Evolutionary conservation across 2,888 invertebrate species (phyloP), one percentile per base, ranked within the genome.

Genomic region (Tolmerus cingulatus): DNA sequence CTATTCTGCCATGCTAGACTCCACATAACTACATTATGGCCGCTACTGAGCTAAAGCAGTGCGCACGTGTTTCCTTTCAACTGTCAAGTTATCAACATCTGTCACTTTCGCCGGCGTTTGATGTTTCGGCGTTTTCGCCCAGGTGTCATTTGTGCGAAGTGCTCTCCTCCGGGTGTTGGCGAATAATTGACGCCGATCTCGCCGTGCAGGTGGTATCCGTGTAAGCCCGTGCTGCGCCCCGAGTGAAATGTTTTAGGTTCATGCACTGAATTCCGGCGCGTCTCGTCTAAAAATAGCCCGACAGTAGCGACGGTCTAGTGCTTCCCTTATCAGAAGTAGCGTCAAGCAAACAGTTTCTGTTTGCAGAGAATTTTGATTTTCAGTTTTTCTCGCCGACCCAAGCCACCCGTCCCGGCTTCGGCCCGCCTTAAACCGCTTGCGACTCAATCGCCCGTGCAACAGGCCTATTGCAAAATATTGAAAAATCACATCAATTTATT

Each of bases 271-370:
- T 79, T 79, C 51, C 51, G 27, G 27, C 46, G 51, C 51, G 79
- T 79, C 79, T 79, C n/a, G 51, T 27, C 79, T 79, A 79, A 51
- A 79, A 79, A 79, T 79, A 79, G 27, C 79, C n/a, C 51, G 30
- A 14, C 23, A 16, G 79, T 55, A 27, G 27, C 37, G 76, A 37
- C 76, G 34, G 34, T 76, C 37, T 76, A 34, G 19, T 51, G 27
- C 27, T 5, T 40, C 79, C 27, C 51, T 79, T 79, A 79, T 79
- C 79, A 79, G 79, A 14, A 46, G 40, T 12, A 23, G 43, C 30
- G 37, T n/a, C 34, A 79, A 27, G 51, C 51, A 79, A 79, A 79
- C 55, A 79, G 30, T 4, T 40, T 40, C 78, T 78, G 78, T 79
- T 79, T 79, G 79, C 79, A 51, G 27, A 66, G 66, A 66, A 66